These are phyloP conservation scores for Drosophila aff. DNA, from an alignment of 1,140 invertebrate genomes.

Conservation along the genomic window DNA sequence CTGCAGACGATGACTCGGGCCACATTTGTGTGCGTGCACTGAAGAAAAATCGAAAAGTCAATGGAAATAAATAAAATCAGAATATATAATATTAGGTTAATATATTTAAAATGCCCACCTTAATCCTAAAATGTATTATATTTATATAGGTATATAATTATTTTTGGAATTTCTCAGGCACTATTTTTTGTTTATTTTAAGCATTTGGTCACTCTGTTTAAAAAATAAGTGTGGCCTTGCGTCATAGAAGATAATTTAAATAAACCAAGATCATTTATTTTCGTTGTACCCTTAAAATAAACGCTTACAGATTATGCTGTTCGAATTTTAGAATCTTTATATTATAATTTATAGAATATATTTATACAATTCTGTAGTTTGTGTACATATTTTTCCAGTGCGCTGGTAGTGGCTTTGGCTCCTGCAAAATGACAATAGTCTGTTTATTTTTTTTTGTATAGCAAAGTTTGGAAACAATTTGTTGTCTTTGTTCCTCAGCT, in stretches of 20 bases:
- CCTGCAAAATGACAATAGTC: conserved; percentile 20
- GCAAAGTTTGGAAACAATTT: conserved; percentile 35
- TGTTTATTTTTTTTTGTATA: conserved; percentile 11
- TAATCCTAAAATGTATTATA: too few species aligned
- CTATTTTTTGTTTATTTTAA: too few species aligned
- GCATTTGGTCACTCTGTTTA: neutral
- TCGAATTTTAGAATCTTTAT: too few species aligned
- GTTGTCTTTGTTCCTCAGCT: conserved; percentile 21
- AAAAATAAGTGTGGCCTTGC: neutral
- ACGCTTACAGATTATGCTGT: neutral
- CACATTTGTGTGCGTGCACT: conserved; percentile 16
- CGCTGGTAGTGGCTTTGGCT: neutral
- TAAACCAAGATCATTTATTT: neutral
- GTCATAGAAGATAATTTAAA: neutral
- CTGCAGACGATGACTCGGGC: conserved; percentile 14
- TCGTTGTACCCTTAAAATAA: neutral
- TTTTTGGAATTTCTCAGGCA: too few species aligned
- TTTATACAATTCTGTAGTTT: too few species aligned
- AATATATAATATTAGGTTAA: too few species aligned
- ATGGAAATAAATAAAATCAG: too few species aligned
- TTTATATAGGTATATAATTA: too few species aligned
- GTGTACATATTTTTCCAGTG: neutral
- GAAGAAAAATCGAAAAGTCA: neutral
- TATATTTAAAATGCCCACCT: too few species aligned
- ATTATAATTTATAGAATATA: neutral